Percentiles rank a stretch among this genome's conserved stretches.
phyloP scores from a whole-genome alignment of 2,797 vertebrate genomes.

The Gymnodraco acuticeps region DNA sequence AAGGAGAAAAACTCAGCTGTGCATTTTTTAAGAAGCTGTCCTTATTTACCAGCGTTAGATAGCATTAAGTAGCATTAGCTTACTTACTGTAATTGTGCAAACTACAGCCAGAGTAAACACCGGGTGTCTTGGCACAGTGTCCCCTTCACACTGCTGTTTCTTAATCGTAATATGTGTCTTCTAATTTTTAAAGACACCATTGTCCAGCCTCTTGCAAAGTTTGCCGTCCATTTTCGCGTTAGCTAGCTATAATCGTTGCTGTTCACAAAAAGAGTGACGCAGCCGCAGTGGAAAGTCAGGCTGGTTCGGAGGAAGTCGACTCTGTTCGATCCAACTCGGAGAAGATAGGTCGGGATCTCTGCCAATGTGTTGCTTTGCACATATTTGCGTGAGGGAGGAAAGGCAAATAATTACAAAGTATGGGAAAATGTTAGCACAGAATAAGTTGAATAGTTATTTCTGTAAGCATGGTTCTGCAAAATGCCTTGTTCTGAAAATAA shows the following conservation, averaged over 20 bases:
- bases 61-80: constrained; percentile 53
- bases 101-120: constrained; percentile 31
- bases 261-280: constrained; percentile 75
- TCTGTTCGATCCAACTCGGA: constrained; percentile 49
- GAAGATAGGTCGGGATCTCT: not conserved
- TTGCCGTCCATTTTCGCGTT: constrained; percentile 52
- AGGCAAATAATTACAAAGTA: rapidly evolving
- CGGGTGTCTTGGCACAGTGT: constrained; percentile 8
- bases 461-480: too few relatives aligned
- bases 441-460: not conserved
- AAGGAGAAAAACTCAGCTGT: constrained; percentile 6
- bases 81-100: constrained; percentile 47
- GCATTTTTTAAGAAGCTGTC: constrained; percentile 36
- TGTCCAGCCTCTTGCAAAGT: constrained; percentile 21
- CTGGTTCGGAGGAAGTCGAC: constrained; percentile 69
- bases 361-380: constrained; percentile 34
- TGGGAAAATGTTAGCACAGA: rapidly evolving
- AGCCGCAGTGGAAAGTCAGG: constrained; percentile 75
- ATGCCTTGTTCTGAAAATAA: not conserved
- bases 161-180: constrained; percentile 10
- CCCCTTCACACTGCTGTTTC: not conserved
- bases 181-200: constrained; percentile 3
- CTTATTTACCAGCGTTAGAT: constrained; percentile 60
- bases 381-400: too few relatives aligned
- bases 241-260: constrained; percentile 74